Conservation (phyloP, 2,888 invertebrate species). For the Cantharis rufa region DNA sequence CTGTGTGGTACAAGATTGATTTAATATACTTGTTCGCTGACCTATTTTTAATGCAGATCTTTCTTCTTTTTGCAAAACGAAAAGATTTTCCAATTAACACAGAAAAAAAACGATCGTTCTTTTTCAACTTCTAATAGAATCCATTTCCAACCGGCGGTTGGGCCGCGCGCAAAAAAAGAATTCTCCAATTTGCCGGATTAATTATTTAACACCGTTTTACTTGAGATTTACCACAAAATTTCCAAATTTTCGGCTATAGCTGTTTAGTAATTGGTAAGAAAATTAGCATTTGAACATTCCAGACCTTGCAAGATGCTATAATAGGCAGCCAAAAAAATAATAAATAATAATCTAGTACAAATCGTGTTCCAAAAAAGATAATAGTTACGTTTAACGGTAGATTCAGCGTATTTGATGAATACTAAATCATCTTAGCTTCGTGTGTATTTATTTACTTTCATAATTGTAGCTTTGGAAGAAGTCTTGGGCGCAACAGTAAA, state of each 20-base stretch:
- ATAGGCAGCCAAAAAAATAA: not conserved
- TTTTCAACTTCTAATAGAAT: constrained; percentile 1
- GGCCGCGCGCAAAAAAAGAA: not conserved
- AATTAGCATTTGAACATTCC: not conserved
- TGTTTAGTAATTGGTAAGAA: not conserved
- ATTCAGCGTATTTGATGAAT: not conserved
- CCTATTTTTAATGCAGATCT: constrained; percentile 26
- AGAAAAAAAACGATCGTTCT: not conserved
- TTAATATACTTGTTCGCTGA: constrained; percentile 27
- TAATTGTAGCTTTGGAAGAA: not conserved
- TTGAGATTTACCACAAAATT: not conserved
- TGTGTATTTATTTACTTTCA: not conserved
- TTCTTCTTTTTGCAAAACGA: not conserved
- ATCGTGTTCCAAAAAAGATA: not conserved
- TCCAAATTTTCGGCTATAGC: not conserved
- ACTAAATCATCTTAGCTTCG: not conserved
- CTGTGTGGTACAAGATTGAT: constrained; percentile 27
- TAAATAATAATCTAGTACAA: not conserved
- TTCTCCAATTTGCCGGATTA: not conserved
- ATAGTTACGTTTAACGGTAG: not conserved
- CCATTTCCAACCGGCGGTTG: not conserved
- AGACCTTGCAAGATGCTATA: not conserved
- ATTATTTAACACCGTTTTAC: not conserved
- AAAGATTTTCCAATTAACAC: not conserved
- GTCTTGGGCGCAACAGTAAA: not conserved